These are phyloP conservation scores for Falcunculus frontatus DNA, from an alignment of 2,113 vertebrate genomes.

Conservation along the genomic window DNA sequence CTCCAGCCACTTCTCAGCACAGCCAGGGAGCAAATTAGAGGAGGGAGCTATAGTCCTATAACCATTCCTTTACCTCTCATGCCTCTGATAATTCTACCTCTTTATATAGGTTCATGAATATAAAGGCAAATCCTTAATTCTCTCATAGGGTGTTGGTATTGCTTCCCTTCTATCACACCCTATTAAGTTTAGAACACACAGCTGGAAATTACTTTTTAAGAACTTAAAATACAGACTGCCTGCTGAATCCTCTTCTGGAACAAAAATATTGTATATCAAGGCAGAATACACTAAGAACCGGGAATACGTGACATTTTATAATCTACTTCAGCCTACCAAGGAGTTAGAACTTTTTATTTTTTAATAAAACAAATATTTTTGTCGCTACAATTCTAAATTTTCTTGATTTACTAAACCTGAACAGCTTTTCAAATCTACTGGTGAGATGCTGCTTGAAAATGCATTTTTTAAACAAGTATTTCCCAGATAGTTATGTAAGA, in stretches of 20 bases:
- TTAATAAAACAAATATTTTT: not conserved
- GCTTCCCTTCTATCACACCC: not conserved
- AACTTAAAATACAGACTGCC: constrained; percentile 7
- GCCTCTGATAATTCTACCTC: not conserved
- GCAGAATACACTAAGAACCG: not conserved
- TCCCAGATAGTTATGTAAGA: constrained; percentile 11
- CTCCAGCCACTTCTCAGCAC: not conserved
- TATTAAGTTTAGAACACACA: not conserved
- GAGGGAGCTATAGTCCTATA: not conserved
- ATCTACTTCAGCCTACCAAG: not conserved
- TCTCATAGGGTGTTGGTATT: not conserved
- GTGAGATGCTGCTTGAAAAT: not conserved
- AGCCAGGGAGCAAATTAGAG: not conserved
- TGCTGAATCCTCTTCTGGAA: not conserved
- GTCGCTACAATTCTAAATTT: not conserved
- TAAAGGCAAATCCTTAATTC: not conserved
- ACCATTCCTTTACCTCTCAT: not conserved
- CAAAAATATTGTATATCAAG: not conserved
- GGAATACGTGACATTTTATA: constrained; percentile 1
- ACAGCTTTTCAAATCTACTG: not conserved
- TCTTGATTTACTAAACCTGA: constrained; percentile 5
- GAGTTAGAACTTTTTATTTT: not conserved
- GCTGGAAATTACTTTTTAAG: constrained; percentile 3
- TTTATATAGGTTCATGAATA: not conserved
- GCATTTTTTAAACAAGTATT: not conserved